A percentile compares a stretch with the other conserved stretches of the same genome.
phyloP scores from a whole-genome alignment of 2,888 invertebrate genomes.

The Siphlonurus alternatus region DNA sequence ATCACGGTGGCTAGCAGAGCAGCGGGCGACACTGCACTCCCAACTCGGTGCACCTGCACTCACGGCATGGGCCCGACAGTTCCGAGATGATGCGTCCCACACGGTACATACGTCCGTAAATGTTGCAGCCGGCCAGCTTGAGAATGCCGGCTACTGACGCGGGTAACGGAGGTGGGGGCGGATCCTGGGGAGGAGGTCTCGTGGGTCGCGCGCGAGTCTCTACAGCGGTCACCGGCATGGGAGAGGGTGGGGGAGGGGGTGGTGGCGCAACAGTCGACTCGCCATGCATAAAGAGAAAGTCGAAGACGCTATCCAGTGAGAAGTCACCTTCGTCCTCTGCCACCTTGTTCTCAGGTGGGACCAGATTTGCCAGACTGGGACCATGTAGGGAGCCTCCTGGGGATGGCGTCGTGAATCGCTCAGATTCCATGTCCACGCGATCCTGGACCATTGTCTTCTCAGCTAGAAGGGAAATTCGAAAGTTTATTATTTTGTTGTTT shows the following conservation, averaged over 20 bases:
- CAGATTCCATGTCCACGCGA: conserved; percentile 9
- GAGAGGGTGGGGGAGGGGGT: conserved; percentile 12
- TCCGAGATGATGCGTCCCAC: conserved; percentile 69
- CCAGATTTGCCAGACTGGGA: conserved; percentile 10
- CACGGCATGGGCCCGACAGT: conserved; percentile 61
- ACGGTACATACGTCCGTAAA: conserved; percentile 75
- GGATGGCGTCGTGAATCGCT: conserved; percentile 4
- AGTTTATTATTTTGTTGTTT: too few species aligned
- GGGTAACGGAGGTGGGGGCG: not conserved
- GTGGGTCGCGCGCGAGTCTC: not conserved
- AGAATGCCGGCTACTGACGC: conserved; percentile 33
- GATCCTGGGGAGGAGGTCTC: not conserved
- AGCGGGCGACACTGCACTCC: conserved; percentile 67
- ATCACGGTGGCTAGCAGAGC: conserved; percentile 38
- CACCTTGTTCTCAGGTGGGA: conserved; percentile 20
- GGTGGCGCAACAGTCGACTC: conserved; percentile 9
- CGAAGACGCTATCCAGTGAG: conserved; percentile 42
- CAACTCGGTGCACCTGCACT: conserved; percentile 71
- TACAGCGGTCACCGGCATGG: not conserved
- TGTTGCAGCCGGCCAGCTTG: conserved; percentile 75
- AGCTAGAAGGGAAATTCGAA: not conserved
- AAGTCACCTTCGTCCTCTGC: conserved; percentile 33
- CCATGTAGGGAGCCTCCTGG: conserved; percentile 11
- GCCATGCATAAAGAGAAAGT: conserved; percentile 31
- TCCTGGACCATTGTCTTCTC: conserved; percentile 26